These are phyloP conservation scores for Oenanthe melanoleuca DNA, from an alignment of 2,113 vertebrate species.

Conservation along the genomic window DNA sequence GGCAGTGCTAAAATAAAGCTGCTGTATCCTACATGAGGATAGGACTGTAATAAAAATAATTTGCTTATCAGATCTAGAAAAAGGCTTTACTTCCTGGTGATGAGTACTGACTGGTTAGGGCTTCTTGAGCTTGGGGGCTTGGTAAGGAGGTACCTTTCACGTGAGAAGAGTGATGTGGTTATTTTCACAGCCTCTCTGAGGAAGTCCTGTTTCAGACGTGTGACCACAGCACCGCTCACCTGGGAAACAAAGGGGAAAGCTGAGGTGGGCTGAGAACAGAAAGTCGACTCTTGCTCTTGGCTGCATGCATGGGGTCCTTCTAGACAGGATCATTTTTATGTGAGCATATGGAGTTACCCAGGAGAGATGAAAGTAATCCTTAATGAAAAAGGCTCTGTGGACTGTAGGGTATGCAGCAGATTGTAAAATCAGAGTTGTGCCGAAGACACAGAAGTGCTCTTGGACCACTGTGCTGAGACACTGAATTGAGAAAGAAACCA, in stretches of 20 bases:
- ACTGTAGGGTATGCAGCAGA: not conserved
- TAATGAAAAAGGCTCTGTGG: not conserved
- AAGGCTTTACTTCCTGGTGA: not conserved
- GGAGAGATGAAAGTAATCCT: not conserved
- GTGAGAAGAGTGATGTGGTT: not conserved
- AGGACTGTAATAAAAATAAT: not conserved
- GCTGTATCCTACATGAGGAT: not conserved
- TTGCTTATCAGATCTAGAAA: not conserved
- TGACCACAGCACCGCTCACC: not conserved
- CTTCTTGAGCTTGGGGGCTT: not conserved
- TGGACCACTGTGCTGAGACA: not conserved
- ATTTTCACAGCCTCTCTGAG: not conserved
- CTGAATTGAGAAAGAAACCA: not conserved
- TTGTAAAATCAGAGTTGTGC: not conserved
- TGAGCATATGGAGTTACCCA: not conserved
- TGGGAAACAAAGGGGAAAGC: not conserved
- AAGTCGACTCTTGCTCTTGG: not conserved
- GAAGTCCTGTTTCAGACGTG: not conserved
- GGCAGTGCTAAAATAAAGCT: not conserved
- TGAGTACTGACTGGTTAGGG: not conserved
- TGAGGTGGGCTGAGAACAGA: not conserved
- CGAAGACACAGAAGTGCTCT: not conserved
- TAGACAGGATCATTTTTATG: not conserved
- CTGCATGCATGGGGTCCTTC: not conserved
- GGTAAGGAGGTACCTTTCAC: not conserved